Conservation (phyloP, 2,113 vertebrate genomes). For the Oophaga pumilio region DNA sequence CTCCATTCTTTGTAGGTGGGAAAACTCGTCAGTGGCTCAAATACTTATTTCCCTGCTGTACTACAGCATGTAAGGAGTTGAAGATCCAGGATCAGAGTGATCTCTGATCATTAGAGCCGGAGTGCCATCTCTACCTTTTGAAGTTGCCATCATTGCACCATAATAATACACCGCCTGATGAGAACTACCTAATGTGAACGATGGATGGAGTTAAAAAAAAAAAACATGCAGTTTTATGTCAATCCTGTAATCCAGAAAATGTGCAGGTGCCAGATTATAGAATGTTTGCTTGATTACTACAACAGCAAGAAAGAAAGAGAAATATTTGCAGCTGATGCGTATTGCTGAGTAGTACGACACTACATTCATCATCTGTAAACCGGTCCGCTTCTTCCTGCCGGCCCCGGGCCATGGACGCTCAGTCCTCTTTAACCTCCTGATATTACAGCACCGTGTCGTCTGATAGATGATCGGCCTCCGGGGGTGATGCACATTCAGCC, state of each 20-base stretch:
- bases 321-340: background rate
- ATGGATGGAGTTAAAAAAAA: no score
- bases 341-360: background rate
- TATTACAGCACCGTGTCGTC: background rate
- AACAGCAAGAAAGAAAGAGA: background rate
- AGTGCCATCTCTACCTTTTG: no score
- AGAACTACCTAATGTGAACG: no score
- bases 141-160: no score
- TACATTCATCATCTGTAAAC: slow-evolving; percentile 31
- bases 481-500: slow-evolving; percentile 7
- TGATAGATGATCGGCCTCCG: slow-evolving; percentile 16
- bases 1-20: no score
- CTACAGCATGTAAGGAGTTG: no score
- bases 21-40: no score
- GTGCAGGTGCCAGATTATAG: background rate
- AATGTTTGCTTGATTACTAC: background rate
- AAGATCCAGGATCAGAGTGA: no score
- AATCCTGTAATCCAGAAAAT: background rate
- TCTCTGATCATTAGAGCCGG: no score
- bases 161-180: no score
- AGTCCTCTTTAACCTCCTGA: background rate
- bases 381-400: background rate
- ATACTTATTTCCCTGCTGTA: no score
- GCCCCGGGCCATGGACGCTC: background rate
- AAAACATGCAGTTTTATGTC: no score